A percentile compares a stretch with the other conserved stretches of the same genome.
phyloP scores from a whole-genome alignment of 1,140 invertebrate genomes.

The Danaus plexippus region DNA sequence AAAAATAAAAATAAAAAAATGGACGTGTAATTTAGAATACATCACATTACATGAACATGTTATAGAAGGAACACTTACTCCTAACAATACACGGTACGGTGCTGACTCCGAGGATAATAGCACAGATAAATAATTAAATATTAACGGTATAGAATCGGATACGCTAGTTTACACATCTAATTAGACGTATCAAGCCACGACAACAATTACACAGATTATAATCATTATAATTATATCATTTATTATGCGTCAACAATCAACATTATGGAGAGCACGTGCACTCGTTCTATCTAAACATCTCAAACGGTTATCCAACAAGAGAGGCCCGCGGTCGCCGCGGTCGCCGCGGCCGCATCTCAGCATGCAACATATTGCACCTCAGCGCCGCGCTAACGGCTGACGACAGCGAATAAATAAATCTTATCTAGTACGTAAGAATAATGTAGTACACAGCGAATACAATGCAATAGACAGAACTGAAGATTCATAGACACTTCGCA shows the following conservation, averaged over 20 bases:
- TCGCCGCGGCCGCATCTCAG: slow-evolving; percentile 42
- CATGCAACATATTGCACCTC: slow-evolving; percentile 56
- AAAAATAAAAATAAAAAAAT: slow-evolving; percentile 43
- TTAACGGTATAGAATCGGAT: too few relatives aligned
- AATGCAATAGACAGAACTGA: slow-evolving; percentile 64
- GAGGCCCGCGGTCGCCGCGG: slow-evolving; percentile 44
- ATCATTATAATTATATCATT: slow-evolving; percentile 40
- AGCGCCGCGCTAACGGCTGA: slow-evolving; percentile 5
- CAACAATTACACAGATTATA: slow-evolving; percentile 36
- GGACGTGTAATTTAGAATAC: slow-evolving; percentile 44
- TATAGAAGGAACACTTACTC: slow-evolving; percentile 48
- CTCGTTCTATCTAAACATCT: slow-evolving; percentile 46
- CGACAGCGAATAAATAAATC: slow-evolving; percentile 45
- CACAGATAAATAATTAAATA: too few relatives aligned
- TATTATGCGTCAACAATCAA: slow-evolving; percentile 68
- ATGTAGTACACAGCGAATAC: slow-evolving; percentile 57
- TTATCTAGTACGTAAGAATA: slow-evolving; percentile 44
- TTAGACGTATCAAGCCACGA: slow-evolving; percentile 54
- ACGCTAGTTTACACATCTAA: slow-evolving; percentile 22
- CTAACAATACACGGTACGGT: slow-evolving; percentile 36
- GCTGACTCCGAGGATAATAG: slow-evolving; percentile 5
- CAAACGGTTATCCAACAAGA: slow-evolving; percentile 36
- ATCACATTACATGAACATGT: slow-evolving; percentile 36
- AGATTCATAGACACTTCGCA: slow-evolving; percentile 61
- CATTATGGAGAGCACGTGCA: slow-evolving; percentile 36